A percentile compares a stretch with the other conserved stretches of the same genome.
phyloP scores from a whole-genome alignment of 2,888 invertebrate genomes.

The Teleiodes luculella region DNA sequence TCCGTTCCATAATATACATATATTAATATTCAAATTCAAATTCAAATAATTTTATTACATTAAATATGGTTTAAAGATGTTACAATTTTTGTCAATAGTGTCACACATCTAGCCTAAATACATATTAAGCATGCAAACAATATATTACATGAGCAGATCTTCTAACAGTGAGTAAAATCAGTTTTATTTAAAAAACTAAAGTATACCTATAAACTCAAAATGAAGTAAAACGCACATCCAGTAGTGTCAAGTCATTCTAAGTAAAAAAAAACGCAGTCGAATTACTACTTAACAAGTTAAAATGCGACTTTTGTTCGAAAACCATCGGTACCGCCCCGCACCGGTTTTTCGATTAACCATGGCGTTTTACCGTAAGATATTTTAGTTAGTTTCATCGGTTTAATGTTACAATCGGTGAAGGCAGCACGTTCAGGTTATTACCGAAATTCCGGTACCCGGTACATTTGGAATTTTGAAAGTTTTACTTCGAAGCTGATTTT shows the following conservation, averaged over 20 bases:
- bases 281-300: not conserved
- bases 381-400: slow-evolving; percentile 1
- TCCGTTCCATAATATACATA: too few species aligned
- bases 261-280: not conserved
- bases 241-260: too few species aligned
- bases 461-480: not conserved
- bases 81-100: too few species aligned
- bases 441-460: not conserved
- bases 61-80: too few species aligned
- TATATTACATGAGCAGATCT: too few species aligned
- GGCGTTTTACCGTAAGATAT: slow-evolving; percentile 7
- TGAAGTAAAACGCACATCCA: too few species aligned
- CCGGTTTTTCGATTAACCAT: slow-evolving; percentile 5
- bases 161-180: too few species aligned
- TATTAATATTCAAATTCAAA: too few species aligned
- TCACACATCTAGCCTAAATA: too few species aligned
- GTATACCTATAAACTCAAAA: too few species aligned
- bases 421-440: not conserved
- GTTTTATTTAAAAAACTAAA: not conserved
- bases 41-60: too few species aligned
- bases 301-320: not conserved
- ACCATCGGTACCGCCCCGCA: not conserved
- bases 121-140: too few species aligned
- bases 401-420: slow-evolving; percentile 5
- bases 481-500: not conserved